phyloP scores from a whole-genome alignment of 2,113 vertebrate species.

The Boleophthalmus pectinirostris region DNA sequence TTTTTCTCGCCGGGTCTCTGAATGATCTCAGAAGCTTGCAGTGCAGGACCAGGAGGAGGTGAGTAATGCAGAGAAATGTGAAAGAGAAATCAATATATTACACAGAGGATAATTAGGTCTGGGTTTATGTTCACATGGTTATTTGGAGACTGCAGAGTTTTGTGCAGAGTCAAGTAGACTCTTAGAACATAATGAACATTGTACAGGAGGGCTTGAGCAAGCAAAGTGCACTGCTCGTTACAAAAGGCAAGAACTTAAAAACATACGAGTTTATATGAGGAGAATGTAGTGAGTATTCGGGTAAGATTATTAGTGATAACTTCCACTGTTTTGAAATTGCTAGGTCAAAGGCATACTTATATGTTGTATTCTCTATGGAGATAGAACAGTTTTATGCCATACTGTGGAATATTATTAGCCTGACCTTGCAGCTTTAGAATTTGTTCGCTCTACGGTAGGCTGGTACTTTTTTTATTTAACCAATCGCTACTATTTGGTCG shows the following conservation, averaged over 20 bases:
- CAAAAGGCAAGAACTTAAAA: too few relatives aligned
- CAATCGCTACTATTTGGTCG: too few relatives aligned
- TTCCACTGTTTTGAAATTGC: too few relatives aligned
- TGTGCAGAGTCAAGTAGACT: neutral
- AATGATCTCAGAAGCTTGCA: constrained; percentile 20
- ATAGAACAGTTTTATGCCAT: neutral
- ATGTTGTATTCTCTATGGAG: too few relatives aligned
- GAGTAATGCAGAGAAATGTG: constrained; percentile 15
- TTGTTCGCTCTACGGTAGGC: too few relatives aligned
- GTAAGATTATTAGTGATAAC: too few relatives aligned
- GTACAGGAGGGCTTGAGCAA: neutral
- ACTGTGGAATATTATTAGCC: too few relatives aligned
- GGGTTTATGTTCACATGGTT: constrained; percentile 8
- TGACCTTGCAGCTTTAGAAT: too few relatives aligned
- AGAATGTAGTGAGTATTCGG: too few relatives aligned
- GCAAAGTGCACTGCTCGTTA: neutral
- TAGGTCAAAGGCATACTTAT: neutral
- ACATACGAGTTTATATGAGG: too few relatives aligned
- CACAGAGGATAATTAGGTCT: constrained; percentile 27
- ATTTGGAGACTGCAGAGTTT: constrained; percentile 15
- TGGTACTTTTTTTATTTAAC: too few relatives aligned
- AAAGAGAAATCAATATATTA: constrained; percentile 31
- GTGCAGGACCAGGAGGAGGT: constrained; percentile 23
- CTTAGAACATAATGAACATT: neutral
- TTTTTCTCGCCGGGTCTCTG: constrained; percentile 50